These are phyloP conservation scores for Ciconia nigra DNA, from an alignment of 2,797 vertebrate species.

Conservation along the genomic window DNA sequence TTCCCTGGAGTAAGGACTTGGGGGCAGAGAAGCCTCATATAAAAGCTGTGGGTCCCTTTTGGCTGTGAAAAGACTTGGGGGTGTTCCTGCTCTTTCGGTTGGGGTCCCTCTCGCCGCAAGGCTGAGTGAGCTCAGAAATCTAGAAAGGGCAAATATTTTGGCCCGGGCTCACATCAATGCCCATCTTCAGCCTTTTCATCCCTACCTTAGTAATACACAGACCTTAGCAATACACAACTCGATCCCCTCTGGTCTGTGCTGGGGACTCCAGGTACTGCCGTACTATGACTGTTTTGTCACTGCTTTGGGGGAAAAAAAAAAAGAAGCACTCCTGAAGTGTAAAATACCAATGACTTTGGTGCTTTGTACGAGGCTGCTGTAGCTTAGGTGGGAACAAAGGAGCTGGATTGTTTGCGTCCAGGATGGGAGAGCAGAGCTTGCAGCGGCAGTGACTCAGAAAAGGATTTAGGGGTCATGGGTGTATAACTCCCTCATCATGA, in stretches of 20 bases:
- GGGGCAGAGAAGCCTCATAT: background rate
- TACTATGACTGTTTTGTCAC: rapidly evolving
- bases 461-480: constrained; percentile 56
- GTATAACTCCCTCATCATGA: constrained; percentile 39
- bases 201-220: background rate
- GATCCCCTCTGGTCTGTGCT: rapidly evolving
- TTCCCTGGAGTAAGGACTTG: background rate
- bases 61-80: background rate
- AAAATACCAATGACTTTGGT: background rate
- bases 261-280: background rate
- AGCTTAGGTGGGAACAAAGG: constrained; percentile 21
- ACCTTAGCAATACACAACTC: background rate
- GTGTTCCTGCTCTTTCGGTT: background rate
- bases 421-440: constrained; percentile 35
- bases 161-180: background rate
- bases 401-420: constrained; percentile 1
- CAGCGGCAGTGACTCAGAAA: constrained; percentile 29
- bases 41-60: background rate
- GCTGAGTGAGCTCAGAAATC: background rate
- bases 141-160: background rate
- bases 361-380: background rate
- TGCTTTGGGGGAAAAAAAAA: background rate
- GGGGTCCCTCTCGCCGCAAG: background rate
- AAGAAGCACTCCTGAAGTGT: background rate
- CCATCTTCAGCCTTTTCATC: background rate